Evolutionary conservation across 2,113 vertebrate genomes (phyloP).

Genomic region (Peromyscus leucopus): DNA sequence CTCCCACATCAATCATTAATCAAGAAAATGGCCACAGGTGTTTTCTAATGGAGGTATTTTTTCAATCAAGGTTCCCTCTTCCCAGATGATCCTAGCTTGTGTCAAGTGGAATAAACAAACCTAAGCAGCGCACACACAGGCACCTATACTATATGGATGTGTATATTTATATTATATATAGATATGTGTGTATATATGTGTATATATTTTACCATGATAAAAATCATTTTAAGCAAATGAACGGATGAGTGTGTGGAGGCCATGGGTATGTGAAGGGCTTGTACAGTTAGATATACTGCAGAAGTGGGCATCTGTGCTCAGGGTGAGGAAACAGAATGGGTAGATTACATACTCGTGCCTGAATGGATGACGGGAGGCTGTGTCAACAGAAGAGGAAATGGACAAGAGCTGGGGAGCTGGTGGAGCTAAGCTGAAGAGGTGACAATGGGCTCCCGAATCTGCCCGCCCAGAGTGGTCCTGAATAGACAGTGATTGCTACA

Average conservation of each 20-base stretch:
- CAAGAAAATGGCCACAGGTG: not conserved
- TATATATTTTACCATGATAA: constrained; percentile 5
- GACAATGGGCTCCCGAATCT: not conserved
- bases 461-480: not conserved
- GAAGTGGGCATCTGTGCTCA: not conserved
- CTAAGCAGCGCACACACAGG: not conserved
- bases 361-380: not conserved
- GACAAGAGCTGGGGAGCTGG: not conserved
- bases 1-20: not conserved
- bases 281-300: not conserved
- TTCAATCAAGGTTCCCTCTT: not conserved
- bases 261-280: not conserved
- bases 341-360: rapidly evolving
- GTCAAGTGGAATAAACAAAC: not conserved
- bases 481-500: not conserved
- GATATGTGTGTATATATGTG: not conserved
- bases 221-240: not conserved
- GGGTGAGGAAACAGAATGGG: too few relatives aligned
- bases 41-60: not conserved
- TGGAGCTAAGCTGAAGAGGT: not conserved
- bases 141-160: not conserved
- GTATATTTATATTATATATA: not conserved
- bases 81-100: not conserved
- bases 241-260: not conserved
- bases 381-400: not conserved